Percentiles rank a stretch among this genome's conserved stretches.
Conservation (phyloP, 2,888 invertebrate genomes). For the Cacoxenus indagator region DNA sequence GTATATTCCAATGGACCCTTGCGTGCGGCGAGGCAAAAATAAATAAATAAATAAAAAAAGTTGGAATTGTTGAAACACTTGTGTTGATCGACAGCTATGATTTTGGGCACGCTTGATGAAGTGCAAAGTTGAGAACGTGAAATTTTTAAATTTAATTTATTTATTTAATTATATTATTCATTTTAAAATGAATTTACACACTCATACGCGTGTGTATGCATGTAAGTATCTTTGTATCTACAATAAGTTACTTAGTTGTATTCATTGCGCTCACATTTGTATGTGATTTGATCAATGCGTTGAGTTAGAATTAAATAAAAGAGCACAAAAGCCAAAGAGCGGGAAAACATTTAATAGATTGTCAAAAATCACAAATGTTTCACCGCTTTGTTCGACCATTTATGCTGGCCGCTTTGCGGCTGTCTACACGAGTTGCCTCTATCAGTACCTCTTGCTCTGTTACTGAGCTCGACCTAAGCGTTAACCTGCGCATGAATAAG, state of each 20-base stretch:
- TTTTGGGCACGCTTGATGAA: not conserved
- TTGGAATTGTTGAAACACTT: not conserved
- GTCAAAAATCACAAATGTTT: no score
- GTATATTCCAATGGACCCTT: no score
- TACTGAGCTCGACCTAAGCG: no score
- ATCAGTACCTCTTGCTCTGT: no score
- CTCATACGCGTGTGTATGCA: not conserved
- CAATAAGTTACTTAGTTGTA: not conserved
- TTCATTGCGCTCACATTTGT: not conserved
- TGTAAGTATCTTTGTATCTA: not conserved
- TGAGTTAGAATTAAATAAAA: no score
- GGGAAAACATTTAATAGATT: no score
- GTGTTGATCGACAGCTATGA: not conserved
- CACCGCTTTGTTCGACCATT: no score
- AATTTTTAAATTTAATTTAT: not conserved
- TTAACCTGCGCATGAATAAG: no score
- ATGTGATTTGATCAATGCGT: not conserved
- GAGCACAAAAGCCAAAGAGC: no score
- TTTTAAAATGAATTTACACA: no score
- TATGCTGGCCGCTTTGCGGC: no score
- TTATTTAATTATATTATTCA: not conserved
- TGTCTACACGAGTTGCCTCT: no score
- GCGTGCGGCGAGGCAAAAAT: not conserved
- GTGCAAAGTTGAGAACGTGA: constrained; percentile 1
- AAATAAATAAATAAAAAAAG: not conserved